Percentiles rank a stretch among this genome's conserved stretches.
These are phyloP conservation scores for Ophraella communa DNA, from an alignment of 2,888 invertebrate species.

Conservation along the genomic window DNA sequence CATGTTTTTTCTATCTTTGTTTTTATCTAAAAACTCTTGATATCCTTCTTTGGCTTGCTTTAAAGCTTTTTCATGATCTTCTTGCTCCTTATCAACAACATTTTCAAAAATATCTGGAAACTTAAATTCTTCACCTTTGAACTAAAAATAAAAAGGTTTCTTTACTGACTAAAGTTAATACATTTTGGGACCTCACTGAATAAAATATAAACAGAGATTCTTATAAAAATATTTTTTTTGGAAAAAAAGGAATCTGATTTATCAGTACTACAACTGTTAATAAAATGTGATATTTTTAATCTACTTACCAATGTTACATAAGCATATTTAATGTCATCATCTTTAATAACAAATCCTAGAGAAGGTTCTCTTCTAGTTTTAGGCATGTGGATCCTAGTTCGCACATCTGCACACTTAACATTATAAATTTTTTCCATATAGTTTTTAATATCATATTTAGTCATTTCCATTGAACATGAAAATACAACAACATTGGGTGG, in stretches of 20 bases:
- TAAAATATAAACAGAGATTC: too few species aligned
- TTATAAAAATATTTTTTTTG: too few species aligned
- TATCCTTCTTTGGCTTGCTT: slow-evolving; percentile 69
- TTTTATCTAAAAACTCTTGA: slow-evolving; percentile 67
- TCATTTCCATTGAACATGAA: slow-evolving; percentile 94
- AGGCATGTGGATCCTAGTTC: slow-evolving; percentile 77
- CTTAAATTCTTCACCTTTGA: slow-evolving; percentile 72
- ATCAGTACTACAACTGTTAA: too few species aligned
- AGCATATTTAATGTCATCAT: slow-evolving; percentile 83
- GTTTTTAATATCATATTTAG: slow-evolving; percentile 84
- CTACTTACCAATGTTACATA: slow-evolving; percentile 79
- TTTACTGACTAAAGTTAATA: not conserved
- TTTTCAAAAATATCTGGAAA: slow-evolving; percentile 77
- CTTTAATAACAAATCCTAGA: slow-evolving; percentile 76
- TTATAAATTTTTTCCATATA: slow-evolving; percentile 97
- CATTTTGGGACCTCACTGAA: not conserved
- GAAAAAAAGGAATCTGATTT: too few species aligned
- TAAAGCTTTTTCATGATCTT: slow-evolving; percentile 68
- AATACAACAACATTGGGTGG: slow-evolving; percentile 87
- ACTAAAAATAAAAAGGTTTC: slow-evolving; percentile 62
- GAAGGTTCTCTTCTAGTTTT: slow-evolving; percentile 67
- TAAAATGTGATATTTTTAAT: too few species aligned
- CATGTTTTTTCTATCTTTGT: slow-evolving; percentile 72
- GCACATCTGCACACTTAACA: slow-evolving; percentile 78
- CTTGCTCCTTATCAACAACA: slow-evolving; percentile 60